Conservation (phyloP, 2,888 invertebrate genomes). For the Drosophila prostipennis region DNA sequence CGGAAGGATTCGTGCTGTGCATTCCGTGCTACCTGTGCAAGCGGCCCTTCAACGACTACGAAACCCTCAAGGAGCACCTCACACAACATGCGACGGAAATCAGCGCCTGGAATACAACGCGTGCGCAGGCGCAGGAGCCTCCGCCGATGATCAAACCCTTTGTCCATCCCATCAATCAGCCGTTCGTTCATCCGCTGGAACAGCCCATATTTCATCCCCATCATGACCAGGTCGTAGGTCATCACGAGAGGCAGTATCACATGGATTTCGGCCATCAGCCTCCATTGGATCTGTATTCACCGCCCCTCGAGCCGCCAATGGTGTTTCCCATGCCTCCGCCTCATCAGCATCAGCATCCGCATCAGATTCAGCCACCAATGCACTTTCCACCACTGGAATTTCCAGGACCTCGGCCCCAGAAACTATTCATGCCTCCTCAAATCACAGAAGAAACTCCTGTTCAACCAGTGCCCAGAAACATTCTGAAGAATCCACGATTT, state of each 20-base stretch:
- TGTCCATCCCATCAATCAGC: not conserved
- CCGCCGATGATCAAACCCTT: not conserved
- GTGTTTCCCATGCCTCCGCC: not conserved
- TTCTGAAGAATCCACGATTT: not conserved
- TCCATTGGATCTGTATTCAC: not conserved
- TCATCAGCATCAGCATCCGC: not conserved
- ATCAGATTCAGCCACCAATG: constrained; percentile 3
- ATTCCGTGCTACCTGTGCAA: constrained; percentile 50
- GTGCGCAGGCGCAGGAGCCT: not conserved
- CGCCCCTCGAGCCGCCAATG: constrained; percentile 1
- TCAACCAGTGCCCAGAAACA: not conserved
- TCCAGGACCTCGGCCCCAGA: not conserved
- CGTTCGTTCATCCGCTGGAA: not conserved
- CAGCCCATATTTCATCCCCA: not conserved
- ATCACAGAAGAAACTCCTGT: not conserved
- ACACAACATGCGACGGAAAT: constrained; percentile 32
- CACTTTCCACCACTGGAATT: not conserved
- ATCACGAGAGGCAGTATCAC: not conserved
- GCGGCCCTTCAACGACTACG: constrained; percentile 43
- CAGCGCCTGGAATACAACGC: not conserved
- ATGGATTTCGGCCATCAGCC: not conserved
- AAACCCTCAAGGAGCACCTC: constrained; percentile 38
- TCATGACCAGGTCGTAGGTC: not conserved
- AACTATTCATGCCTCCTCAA: not conserved
- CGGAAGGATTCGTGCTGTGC: constrained; percentile 17